Percentiles rank a stretch among this genome's conserved stretches.
Evolutionary conservation across 2,113 vertebrate genomes (phyloP).

Genomic region (Melanerpes aurifrons): DNA sequence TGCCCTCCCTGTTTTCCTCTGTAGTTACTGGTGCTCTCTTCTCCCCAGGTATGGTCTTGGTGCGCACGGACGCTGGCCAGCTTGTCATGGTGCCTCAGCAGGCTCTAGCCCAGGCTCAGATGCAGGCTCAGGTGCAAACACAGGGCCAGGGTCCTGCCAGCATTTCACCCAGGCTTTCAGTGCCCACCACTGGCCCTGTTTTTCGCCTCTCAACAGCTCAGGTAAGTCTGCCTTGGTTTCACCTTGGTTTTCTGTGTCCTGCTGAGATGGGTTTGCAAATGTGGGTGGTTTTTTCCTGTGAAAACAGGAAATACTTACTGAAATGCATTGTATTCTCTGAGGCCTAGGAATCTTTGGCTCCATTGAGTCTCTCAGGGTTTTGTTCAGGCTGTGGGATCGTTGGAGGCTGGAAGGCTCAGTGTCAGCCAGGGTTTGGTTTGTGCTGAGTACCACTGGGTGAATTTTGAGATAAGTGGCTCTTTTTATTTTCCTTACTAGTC

Average conservation of each 20-base stretch:
- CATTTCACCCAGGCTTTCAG: slow-evolving; percentile 81
- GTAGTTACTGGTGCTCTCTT: neutral
- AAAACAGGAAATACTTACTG: neutral
- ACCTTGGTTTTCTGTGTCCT: neutral
- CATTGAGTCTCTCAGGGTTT: neutral
- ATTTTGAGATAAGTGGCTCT: neutral
- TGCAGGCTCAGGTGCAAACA: slow-evolving; percentile 80
- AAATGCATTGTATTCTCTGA: neutral
- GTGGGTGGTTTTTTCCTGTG: neutral
- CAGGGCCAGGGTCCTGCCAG: slow-evolving; percentile 74
- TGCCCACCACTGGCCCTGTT: slow-evolving; percentile 79
- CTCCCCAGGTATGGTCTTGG: slow-evolving; percentile 84
- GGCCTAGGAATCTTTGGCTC: neutral
- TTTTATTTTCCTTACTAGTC: neutral
- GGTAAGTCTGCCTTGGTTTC: slow-evolving; percentile 63
- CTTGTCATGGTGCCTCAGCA: slow-evolving; percentile 90
- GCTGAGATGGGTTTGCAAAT: neutral
- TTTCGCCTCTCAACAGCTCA: slow-evolving; percentile 85
- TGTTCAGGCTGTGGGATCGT: neutral
- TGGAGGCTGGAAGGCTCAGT: neutral
- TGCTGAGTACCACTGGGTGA: neutral
- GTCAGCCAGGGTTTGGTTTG: neutral
- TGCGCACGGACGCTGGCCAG: slow-evolving; percentile 86
- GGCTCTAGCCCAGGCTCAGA: slow-evolving; percentile 82
- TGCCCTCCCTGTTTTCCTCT: accelerated